Conservation (phyloP, 64 coral and sea anemone species). For the Acropora yongei region DNA sequence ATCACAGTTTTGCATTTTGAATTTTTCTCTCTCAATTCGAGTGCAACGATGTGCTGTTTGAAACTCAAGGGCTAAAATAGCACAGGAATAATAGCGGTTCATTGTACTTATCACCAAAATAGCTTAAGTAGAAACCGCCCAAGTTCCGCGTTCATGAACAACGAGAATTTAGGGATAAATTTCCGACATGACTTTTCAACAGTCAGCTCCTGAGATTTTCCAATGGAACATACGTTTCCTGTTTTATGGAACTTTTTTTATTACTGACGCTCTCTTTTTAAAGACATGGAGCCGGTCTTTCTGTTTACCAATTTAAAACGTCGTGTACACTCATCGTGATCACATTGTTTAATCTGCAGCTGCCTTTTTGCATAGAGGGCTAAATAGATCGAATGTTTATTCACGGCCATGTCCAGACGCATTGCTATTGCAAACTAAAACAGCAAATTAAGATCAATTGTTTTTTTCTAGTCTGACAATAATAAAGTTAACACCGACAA, state of each 20-base stretch:
- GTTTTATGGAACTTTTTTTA: not conserved
- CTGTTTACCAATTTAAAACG: too few relatives aligned
- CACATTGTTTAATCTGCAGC: too few relatives aligned
- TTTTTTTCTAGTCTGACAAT: not conserved
- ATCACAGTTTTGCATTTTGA: not conserved
- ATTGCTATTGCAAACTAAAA: constrained; percentile 6
- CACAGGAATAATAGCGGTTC: too few relatives aligned
- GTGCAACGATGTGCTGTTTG: not conserved
- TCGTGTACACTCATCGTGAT: too few relatives aligned
- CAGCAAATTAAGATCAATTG: constrained; percentile 2
- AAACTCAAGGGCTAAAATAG: too few relatives aligned
- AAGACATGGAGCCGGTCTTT: too few relatives aligned
- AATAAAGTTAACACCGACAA: not conserved
- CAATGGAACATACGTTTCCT: not conserved
- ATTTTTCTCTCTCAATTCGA: not conserved
- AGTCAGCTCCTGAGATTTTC: not conserved
- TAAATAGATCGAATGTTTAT: not conserved
- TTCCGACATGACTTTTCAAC: not conserved
- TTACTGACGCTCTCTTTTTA: not conserved
- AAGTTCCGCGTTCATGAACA: not conserved
- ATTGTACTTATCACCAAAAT: too few relatives aligned
- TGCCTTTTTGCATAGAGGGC: not conserved
- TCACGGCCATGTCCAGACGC: not conserved
- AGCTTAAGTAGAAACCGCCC: not conserved
- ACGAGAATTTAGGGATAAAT: not conserved